A percentile compares a stretch with the other conserved stretches of the same genome.
phyloP scores from a whole-genome alignment of 2,888 invertebrate genomes.

The Drosophila silvestris region DNA sequence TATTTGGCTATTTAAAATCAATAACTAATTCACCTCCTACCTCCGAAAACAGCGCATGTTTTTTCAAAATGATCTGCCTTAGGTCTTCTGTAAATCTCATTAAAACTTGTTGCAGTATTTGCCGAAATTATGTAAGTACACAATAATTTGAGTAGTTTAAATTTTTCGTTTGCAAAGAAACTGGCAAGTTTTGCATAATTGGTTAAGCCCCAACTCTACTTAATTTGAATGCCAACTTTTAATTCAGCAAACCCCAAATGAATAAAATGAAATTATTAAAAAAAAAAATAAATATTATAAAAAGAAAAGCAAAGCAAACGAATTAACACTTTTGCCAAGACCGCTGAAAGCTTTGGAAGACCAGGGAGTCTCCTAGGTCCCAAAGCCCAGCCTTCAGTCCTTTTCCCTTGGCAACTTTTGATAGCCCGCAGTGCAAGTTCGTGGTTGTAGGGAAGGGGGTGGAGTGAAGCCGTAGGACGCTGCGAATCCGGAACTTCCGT shows the following conservation, averaged over 20 bases:
- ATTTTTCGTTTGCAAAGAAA: slow-evolving; percentile 39
- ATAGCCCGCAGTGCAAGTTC: slow-evolving; percentile 50
- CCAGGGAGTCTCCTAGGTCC: slow-evolving; percentile 3
- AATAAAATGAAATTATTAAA: slow-evolving; percentile 59
- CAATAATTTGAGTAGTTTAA: slow-evolving; percentile 29
- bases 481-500: slow-evolving; percentile 74
- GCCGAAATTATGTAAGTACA: background rate
- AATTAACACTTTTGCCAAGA: slow-evolving; percentile 68
- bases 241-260: slow-evolving; percentile 37
- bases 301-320: slow-evolving; percentile 62
- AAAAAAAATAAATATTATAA: slow-evolving; percentile 33
- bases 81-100: slow-evolving; percentile 6
- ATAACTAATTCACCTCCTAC: background rate
- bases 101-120: slow-evolving; percentile 24
- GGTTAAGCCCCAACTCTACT: slow-evolving; percentile 26
- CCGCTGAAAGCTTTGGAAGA: slow-evolving; percentile 9
- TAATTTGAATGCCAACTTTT: slow-evolving; percentile 68
- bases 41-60: background rate
- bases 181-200: slow-evolving; percentile 49
- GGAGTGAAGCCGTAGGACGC: slow-evolving; percentile 21
- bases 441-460: background rate
- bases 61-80: background rate
- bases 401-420: slow-evolving; percentile 26
- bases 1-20: background rate
- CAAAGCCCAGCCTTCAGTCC: slow-evolving; percentile 1